phyloP scores from a whole-genome alignment of 2,888 invertebrate genomes.

The Falcaria lacertinaria region DNA sequence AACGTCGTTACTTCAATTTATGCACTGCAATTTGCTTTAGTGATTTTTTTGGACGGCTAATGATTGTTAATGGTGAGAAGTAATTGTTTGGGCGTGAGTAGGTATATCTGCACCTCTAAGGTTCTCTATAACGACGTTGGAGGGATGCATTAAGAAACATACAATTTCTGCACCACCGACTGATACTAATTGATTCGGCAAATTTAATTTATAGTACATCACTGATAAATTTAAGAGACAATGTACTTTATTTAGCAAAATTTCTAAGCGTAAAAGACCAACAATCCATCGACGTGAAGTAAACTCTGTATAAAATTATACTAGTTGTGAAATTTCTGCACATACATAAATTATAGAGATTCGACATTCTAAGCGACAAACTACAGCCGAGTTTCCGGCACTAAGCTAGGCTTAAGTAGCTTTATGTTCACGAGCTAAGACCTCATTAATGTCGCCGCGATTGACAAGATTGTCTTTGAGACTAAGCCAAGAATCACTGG shows the following conservation, averaged over 20 bases:
- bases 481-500: background rate
- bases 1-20: conserved; percentile 31
- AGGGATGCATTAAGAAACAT: too few species aligned
- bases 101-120: too few species aligned
- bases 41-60: background rate
- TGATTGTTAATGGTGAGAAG: background rate
- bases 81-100: background rate
- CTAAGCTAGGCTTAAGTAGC: background rate
- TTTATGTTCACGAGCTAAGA: background rate
- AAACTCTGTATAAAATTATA: too few species aligned
- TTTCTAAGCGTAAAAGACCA: too few species aligned
- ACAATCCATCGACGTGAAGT: too few species aligned
- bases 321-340: too few species aligned
- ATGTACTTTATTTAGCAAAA: too few species aligned
- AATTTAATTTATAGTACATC: too few species aligned
- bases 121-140: too few species aligned
- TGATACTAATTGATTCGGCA: too few species aligned
- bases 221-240: too few species aligned
- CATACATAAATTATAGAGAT: background rate
- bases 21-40: conserved; percentile 8
- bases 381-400: background rate
- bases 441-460: background rate
- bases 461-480: background rate
- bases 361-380: background rate
- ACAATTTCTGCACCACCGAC: too few species aligned